Evolutionary conservation across 2,888 invertebrate genomes (phyloP), one percentile per base, ranked within the genome.

Genomic region (Meta bourneti): DNA sequence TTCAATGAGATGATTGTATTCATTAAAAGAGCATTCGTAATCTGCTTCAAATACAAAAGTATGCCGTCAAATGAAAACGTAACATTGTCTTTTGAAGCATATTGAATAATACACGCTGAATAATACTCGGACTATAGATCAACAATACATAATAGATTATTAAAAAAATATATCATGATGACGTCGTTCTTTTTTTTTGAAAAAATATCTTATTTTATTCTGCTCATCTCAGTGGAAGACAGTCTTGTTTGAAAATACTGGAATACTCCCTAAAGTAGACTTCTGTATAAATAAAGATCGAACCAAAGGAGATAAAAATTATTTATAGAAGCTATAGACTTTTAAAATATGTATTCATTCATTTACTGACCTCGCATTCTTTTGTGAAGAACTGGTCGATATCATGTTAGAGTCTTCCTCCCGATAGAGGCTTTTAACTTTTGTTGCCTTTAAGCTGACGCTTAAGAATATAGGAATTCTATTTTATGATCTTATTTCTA

Each of bases 381-480:
- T 83, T 75, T 74, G 84, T 84, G 52, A 49, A 54, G 74, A 13
- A 7, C 0, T n/a, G 72, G 74, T 84, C 84, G 9, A 83, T 83
- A 75, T 9, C 8, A n/a, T 61, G 51, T 84, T 72, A 54, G 79
- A 61, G 54, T 75, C 20, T 84, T n/a, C 16, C 34, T 16, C 20
- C n/a, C 61, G 9, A 75, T 74, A 75, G 75, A 61, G 16, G 75
- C 61, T 84, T 74, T 61, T 61, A 49, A 74, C 54, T 9, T 75
- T 84, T 74, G 84, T 75, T 75, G 52, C 70, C n/a, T 19, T 9
- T 83, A 83, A 78, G 72, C 52, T 61, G 74, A 72, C 51, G 54
- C 75, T 75, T 61, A 54, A 49, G 52, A 84, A 84, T 84, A 84
- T 84, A 84, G 84, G 74, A 84, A 75, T 84, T 84, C 84, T 74